phyloP scores from a whole-genome alignment of 2,888 invertebrate species.

The Creontiades dilutus region DNA sequence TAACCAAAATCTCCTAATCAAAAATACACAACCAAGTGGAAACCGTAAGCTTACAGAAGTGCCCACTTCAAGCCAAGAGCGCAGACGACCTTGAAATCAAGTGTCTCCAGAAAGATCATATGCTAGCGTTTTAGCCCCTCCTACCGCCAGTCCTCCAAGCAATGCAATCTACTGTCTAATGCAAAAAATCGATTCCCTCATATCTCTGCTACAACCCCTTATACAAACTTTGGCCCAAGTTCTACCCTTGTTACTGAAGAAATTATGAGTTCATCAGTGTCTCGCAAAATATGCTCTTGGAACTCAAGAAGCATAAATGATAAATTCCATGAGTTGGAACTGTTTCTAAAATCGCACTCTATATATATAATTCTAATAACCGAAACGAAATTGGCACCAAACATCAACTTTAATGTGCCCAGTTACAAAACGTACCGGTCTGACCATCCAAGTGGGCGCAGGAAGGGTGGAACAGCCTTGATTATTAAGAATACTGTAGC shows the following conservation, averaged over 20 bases:
- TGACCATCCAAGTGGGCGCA: too few relatives aligned
- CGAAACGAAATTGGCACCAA: too few relatives aligned
- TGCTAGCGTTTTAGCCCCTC: background rate
- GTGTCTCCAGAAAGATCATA: background rate
- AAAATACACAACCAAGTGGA: background rate
- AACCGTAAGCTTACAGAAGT: background rate
- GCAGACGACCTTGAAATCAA: background rate
- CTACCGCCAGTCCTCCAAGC: background rate
- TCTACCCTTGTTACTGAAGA: conserved; percentile 40
- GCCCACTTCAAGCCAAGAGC: background rate
- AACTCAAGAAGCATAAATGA: conserved; percentile 43
- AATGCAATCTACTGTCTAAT: background rate
- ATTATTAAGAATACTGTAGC: too few relatives aligned
- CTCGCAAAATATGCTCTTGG: conserved; percentile 57
- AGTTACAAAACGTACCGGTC: too few relatives aligned
- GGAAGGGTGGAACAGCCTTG: too few relatives aligned
- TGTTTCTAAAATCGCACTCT: background rate
- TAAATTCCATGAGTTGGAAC: conserved; percentile 52
- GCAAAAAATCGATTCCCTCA: conserved; percentile 28
- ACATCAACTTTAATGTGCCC: too few relatives aligned
- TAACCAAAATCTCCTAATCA: background rate
- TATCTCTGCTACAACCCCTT: conserved; percentile 26
- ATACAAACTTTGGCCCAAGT: conserved; percentile 22
- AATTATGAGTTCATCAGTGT: conserved; percentile 12
- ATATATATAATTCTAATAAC: background rate